A percentile compares a stretch with the other conserved stretches of the same genome.
phyloP scores from a whole-genome alignment of 2,113 vertebrate genomes.

The Phalacrocorax aristotelis region DNA sequence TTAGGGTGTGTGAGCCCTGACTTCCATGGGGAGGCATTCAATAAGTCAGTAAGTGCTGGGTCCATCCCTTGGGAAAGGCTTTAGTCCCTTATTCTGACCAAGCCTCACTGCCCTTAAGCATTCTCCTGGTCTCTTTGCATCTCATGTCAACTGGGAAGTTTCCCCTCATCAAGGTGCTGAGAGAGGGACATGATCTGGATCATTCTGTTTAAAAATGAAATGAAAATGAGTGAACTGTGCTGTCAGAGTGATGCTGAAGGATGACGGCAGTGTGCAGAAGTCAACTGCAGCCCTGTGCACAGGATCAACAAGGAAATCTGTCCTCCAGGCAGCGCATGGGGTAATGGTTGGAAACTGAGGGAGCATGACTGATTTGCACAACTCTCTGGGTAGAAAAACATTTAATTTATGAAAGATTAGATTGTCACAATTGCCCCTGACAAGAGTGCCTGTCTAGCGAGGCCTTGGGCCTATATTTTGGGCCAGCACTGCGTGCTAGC shows the following conservation, averaged over 20 bases:
- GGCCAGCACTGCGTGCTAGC: background rate
- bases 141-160: background rate
- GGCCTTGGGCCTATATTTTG: background rate
- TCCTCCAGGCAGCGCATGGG: background rate
- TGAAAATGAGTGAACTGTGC: background rate
- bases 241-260: background rate
- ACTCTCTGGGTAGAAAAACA: background rate
- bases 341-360: background rate
- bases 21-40: background rate
- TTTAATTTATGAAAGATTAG: slow-evolving; percentile 16
- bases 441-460: background rate
- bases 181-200: background rate
- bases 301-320: background rate
- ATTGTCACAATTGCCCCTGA: background rate
- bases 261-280: fast-evolving
- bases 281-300: background rate
- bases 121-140: background rate
- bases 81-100: background rate
- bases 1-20: background rate
- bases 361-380: background rate
- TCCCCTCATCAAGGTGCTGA: background rate
- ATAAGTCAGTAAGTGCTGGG: background rate
- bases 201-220: background rate
- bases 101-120: background rate
- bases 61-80: background rate